Evolutionary conservation across 2,113 vertebrate species (phyloP).

Genomic region (Australoheros scitulus): DNA sequence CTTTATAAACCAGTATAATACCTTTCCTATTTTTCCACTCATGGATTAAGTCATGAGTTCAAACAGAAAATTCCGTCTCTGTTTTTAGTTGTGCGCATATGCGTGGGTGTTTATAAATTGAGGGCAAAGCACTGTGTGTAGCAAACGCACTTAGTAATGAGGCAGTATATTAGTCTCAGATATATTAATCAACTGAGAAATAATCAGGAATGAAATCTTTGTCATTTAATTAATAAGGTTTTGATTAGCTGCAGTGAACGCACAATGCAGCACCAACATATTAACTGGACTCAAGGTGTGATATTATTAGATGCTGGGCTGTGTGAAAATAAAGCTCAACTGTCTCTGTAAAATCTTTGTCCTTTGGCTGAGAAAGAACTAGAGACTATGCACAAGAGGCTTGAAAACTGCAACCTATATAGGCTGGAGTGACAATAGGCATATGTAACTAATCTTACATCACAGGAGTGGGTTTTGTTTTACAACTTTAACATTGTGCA

Average conservation of each 20-base stretch:
- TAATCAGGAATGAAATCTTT: constrained; percentile 51
- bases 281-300: constrained; percentile 7
- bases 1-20: background rate
- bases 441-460: constrained; percentile 47
- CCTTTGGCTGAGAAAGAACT: constrained; percentile 38
- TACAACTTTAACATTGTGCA: background rate
- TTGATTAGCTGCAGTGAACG: constrained; percentile 20
- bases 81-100: background rate
- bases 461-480: background rate
- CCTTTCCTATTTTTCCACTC: background rate
- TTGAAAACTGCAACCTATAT: constrained; percentile 38
- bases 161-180: constrained; percentile 26
- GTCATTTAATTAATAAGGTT: constrained; percentile 49
- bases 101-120: constrained; percentile 39
- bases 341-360: constrained; percentile 8
- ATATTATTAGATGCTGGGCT: background rate
- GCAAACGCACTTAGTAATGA: constrained; percentile 28
- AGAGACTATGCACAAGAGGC: constrained; percentile 40
- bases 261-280: constrained; percentile 1
- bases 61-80: background rate
- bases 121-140: constrained; percentile 25
- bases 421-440: background rate
- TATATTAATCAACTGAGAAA: constrained; percentile 51
- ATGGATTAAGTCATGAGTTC: constrained; percentile 13
- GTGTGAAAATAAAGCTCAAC: background rate